These are phyloP conservation scores for Neria commutata DNA, from an alignment of 2,888 invertebrate genomes.

Conservation along the genomic window DNA sequence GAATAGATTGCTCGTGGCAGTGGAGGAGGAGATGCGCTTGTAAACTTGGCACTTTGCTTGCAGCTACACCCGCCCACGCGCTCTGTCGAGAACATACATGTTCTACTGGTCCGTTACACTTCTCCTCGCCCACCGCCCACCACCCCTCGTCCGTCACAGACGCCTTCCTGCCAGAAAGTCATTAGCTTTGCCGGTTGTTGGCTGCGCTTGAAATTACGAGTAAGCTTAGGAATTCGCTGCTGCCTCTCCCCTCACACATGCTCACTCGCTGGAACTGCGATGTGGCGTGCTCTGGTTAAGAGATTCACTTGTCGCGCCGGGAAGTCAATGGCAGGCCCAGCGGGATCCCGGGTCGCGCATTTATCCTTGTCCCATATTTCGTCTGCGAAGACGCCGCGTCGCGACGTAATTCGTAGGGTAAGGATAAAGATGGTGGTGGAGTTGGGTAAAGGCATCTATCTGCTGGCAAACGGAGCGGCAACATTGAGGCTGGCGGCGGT, in stretches of 20 bases:
- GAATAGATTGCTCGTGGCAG: constrained; percentile 4
- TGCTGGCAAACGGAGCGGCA: too few species aligned
- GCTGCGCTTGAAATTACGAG: constrained; percentile 1
- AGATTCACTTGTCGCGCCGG: background rate
- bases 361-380: constrained; percentile 20
- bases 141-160: background rate
- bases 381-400: background rate
- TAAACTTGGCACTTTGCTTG: constrained; percentile 20
- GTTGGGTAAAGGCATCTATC: too few species aligned
- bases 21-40: background rate
- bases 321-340: constrained; percentile 20
- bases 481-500: too few species aligned
- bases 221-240: background rate
- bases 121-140: background rate
- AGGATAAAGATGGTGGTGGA: too few species aligned
- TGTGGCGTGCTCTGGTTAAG: background rate
- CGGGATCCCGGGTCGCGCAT: constrained; percentile 7
- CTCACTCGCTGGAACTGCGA: background rate
- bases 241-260: background rate
- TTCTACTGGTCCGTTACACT: too few species aligned
- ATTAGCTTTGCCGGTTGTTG: background rate
- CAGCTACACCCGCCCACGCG: background rate
- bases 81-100: too few species aligned
- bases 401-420: too few species aligned
- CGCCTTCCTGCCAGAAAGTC: background rate